Evolutionary conservation across 2,888 invertebrate species (phyloP), one percentile per base, ranked within the genome.

Genomic region (Phortica magna): DNA sequence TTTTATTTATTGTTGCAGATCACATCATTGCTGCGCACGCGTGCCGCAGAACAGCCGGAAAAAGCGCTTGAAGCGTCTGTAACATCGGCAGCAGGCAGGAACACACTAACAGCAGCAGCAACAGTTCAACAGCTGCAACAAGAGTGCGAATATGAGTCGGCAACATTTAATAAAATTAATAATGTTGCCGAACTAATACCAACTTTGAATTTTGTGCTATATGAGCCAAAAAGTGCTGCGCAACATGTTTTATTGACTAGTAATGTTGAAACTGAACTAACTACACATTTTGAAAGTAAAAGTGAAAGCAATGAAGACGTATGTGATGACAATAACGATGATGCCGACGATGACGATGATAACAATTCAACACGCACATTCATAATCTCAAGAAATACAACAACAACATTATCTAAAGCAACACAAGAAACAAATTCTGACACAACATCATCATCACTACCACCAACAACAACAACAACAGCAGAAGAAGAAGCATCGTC

Each of bases 21-120:
- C 75, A 91, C 91, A 75, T 89, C 91, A n/a, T 77, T 91, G 79
- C 86, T 92, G 67, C 90, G 91, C 43, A 88, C 91, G 65, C 88
- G 87, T 79, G 88, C 87, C 75, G 85, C 22, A 82, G 64, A 84
- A 89, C 41, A 80, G 79, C 39, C 82, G 84, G 7, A 73, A 82
- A 84, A 84, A 79, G 82, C 84, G 65, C 78, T 81, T 77, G 89
- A 87, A 57, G 79, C 81, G 61, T 61, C 75, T 41, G 76, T 74
- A 77, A 76, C 78, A 74, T 74, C 76, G 39, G n/a, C 68, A 75
- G 55, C 78, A 67, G 55, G 10, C 31, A 12, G 22, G 68, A 78
- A 74, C 80, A 78, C 67, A 76, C 59, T 77, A 77, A 74, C 64
- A 64, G 48, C 68, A 7, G 12, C 31, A 12, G 22, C 71, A 78